Conservation (phyloP, 2,113 vertebrate genomes). For the Cinclus cinclus region DNA sequence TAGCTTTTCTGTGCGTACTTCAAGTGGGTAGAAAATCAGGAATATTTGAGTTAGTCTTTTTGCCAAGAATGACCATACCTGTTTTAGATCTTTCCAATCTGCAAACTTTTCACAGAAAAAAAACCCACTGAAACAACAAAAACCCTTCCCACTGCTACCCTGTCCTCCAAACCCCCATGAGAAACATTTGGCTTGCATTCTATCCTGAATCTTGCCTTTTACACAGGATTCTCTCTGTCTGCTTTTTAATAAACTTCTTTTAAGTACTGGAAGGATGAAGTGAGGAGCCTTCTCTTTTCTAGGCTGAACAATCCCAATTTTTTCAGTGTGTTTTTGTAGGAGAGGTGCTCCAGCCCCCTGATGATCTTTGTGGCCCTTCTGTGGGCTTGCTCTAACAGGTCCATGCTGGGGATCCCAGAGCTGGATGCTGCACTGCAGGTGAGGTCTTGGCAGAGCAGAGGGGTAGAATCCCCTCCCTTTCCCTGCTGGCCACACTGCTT, state of each 20-base stretch:
- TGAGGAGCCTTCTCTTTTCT: neutral
- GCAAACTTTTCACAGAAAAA: neutral
- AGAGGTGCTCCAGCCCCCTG: neutral
- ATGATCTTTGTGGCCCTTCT: neutral
- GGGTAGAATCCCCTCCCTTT: neutral
- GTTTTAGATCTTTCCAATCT: neutral
- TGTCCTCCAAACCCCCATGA: accelerated
- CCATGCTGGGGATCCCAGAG: neutral
- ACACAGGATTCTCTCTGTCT: neutral
- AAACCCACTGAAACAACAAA: neutral
- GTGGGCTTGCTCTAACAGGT: neutral
- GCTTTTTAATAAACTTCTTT: neutral
- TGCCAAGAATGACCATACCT: neutral
- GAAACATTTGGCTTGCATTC: neutral
- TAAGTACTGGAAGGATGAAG: neutral
- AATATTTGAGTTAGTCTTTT: neutral
- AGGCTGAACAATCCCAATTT: neutral
- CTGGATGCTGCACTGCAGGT: neutral
- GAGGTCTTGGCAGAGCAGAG: neutral
- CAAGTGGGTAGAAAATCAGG: neutral
- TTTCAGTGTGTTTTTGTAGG: neutral
- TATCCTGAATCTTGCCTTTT: neutral
- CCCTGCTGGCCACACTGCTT: neutral
- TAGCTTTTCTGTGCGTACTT: neutral
- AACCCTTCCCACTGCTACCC: neutral